A percentile compares a stretch with the other conserved stretches of the same genome.
Evolutionary conservation across 2,888 invertebrate species (phyloP).

Genomic region (Frankliniella intonsa): DNA sequence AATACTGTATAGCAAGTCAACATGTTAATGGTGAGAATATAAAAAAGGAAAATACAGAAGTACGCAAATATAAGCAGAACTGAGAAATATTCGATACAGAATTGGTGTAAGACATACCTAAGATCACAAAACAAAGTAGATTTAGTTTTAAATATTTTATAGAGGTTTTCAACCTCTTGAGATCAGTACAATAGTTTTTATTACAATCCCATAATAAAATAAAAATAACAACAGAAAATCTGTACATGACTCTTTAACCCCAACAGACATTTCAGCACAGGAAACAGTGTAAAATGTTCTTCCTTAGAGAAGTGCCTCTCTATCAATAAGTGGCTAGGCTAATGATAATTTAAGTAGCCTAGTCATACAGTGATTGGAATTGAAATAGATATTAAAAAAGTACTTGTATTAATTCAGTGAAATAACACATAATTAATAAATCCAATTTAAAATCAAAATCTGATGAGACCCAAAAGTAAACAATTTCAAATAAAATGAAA

Average conservation of each 20-base stretch:
- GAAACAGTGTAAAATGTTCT: not conserved
- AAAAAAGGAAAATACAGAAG: not conserved
- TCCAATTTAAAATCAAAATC: not conserved
- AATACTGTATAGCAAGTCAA: not conserved
- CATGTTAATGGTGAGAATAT: not conserved
- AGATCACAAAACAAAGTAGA: conserved; percentile 9
- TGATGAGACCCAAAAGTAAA: not conserved
- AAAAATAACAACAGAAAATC: conserved; percentile 1
- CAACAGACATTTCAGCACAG: not conserved
- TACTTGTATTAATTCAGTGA: not conserved
- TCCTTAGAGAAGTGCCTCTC: too few relatives aligned
- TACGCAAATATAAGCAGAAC: not conserved
- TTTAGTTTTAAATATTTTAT: conserved; percentile 7
- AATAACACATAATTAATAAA: not conserved
- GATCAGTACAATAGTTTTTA: conserved; percentile 2
- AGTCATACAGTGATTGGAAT: not conserved
- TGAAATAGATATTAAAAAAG: not conserved
- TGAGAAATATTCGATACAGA: not conserved
- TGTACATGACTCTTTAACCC: conserved; percentile 13
- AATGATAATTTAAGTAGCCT: not conserved
- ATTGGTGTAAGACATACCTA: not conserved
- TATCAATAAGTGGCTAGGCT: not conserved
- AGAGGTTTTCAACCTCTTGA: conserved; percentile 9
- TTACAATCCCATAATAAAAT: conserved; percentile 23
- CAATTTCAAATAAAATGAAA: not conserved